A percentile compares a stretch with the other conserved stretches of the same genome.
phyloP scores from a whole-genome alignment of 2,888 invertebrate genomes.

The Megaustenia siamemsis region DNA sequence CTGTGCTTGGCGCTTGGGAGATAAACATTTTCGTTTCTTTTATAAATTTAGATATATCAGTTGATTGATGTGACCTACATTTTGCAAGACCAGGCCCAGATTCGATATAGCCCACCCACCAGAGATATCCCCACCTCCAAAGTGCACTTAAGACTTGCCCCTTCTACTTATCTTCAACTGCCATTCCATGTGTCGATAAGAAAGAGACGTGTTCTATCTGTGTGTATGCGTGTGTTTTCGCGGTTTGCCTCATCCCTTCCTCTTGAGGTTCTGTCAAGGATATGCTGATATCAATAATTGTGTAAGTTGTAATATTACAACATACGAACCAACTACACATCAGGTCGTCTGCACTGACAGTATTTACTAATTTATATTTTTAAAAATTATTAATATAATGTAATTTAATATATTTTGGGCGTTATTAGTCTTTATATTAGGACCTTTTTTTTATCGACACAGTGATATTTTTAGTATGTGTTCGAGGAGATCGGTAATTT shows the following conservation, averaged over 20 bases:
- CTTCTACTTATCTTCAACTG: background rate
- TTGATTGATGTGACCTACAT: slow-evolving; percentile 1
- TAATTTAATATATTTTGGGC: background rate
- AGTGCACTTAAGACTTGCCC: background rate
- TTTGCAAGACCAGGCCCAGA: background rate
- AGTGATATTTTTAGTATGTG: too few relatives aligned
- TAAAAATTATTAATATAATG: background rate
- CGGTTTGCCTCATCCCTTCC: background rate
- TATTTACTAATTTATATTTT: background rate
- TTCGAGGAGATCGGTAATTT: too few relatives aligned
- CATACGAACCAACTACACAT: background rate
- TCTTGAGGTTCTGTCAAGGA: background rate
- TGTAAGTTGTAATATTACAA: background rate
- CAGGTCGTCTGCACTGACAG: background rate
- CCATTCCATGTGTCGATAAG: background rate
- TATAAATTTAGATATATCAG: background rate
- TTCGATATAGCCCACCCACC: background rate
- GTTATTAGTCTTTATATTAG: too few relatives aligned
- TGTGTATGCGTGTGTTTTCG: background rate
- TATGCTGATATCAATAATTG: background rate
- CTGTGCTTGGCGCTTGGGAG: background rate
- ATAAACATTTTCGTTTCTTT: background rate
- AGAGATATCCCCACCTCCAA: background rate
- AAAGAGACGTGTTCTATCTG: background rate
- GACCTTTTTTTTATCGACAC: too few relatives aligned